Evolutionary conservation across 2,888 invertebrate species (phyloP).

Genomic region (Griposia aprilina): DNA sequence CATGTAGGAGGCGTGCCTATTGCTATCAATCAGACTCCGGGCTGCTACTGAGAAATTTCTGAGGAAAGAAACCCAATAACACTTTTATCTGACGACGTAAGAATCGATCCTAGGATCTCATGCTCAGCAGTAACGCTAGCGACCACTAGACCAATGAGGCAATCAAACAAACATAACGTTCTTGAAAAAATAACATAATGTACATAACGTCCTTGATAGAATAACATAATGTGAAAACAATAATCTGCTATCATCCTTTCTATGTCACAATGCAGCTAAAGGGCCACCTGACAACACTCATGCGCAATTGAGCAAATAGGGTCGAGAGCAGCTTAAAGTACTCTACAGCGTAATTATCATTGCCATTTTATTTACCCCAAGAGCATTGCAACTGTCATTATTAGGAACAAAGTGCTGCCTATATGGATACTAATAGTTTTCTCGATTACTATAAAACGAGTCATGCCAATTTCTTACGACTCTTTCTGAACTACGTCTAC

Average conservation of each 20-base stretch:
- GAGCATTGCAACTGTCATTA: constrained; percentile 34
- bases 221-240: constrained; percentile 5
- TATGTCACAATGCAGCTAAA: constrained; percentile 10
- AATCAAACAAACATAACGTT: too few species aligned
- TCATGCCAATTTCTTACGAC: background rate
- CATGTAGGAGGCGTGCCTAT: too few species aligned
- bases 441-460: background rate
- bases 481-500: background rate
- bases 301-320: constrained; percentile 59
- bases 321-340: constrained; percentile 43
- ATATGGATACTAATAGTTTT: background rate
- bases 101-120: too few species aligned
- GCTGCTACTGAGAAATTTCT: too few species aligned
- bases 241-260: constrained; percentile 28
- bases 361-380: constrained; percentile 35
- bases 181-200: too few species aligned
- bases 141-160: too few species aligned
- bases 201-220: background rate
- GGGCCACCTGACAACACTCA: constrained; percentile 58
- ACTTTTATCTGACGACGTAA: too few species aligned
- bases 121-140: too few species aligned
- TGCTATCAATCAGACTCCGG: too few species aligned
- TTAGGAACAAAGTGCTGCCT: background rate
- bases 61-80: too few species aligned
- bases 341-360: constrained; percentile 37